A percentile compares a stretch with the other conserved stretches of the same genome.
phyloP scores from a whole-genome alignment of 2,888 invertebrate genomes.

The Apotomis turbidana region DNA sequence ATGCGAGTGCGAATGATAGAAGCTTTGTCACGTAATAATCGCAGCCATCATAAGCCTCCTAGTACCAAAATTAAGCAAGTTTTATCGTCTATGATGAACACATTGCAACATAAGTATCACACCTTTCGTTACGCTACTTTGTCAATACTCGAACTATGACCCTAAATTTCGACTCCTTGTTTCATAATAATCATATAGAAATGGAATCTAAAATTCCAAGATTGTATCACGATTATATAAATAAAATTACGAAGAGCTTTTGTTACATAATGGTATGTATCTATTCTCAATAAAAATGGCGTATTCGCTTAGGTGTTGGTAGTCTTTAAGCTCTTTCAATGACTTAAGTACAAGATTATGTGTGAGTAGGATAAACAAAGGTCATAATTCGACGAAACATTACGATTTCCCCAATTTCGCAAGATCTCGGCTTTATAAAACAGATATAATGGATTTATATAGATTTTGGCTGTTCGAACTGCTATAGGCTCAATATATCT shows the following conservation, averaged over 20 bases:
- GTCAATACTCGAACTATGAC: constrained; percentile 39
- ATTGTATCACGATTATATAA: constrained; percentile 34
- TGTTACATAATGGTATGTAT: constrained; percentile 23
- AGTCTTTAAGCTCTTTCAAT: background rate
- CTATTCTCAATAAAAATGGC: background rate
- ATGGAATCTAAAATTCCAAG: constrained; percentile 25
- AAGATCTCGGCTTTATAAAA: too few relatives aligned
- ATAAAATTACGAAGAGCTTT: constrained; percentile 14
- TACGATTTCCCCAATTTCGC: too few relatives aligned
- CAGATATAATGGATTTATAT: too few relatives aligned
- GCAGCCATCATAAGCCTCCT: background rate
- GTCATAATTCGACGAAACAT: too few relatives aligned
- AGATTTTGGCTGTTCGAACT: too few relatives aligned
- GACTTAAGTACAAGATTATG: background rate
- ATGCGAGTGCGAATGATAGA: too few relatives aligned
- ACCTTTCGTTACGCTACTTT: constrained; percentile 10
- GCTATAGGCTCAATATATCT: too few relatives aligned
- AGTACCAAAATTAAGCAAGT: constrained; percentile 16
- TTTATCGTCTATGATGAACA: background rate
- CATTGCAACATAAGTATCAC: constrained; percentile 24
- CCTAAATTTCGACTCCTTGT: constrained; percentile 26
- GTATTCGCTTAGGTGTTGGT: background rate
- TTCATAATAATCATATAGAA: constrained; percentile 40
- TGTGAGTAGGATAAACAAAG: background rate
- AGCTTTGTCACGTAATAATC: too few relatives aligned